A percentile compares a stretch with the other conserved stretches of the same genome.
Conservation (phyloP, 2,888 invertebrate species). For the Platypus cylindrus region DNA sequence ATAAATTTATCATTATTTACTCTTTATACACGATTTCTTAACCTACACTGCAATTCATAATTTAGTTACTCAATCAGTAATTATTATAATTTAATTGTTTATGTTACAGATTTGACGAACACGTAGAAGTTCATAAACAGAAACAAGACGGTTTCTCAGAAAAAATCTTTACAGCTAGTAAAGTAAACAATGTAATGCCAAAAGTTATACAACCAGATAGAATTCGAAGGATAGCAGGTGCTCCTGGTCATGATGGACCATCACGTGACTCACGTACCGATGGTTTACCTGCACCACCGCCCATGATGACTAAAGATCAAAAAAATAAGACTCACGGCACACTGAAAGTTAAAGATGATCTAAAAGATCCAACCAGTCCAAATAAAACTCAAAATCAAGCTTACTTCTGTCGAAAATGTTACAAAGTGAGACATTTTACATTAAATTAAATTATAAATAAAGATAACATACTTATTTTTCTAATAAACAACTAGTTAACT, state of each 20-base stretch:
- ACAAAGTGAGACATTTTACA: constrained; percentile 22
- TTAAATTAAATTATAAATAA: too few species aligned
- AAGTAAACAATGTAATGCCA: constrained; percentile 25
- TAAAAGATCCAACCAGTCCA: constrained; percentile 19
- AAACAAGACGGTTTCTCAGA: constrained; percentile 26
- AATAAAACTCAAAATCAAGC: constrained; percentile 29
- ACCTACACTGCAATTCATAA: too few species aligned
- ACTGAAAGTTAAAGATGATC: constrained; percentile 26
- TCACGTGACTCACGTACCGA: too few species aligned
- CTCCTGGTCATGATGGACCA: constrained; percentile 13
- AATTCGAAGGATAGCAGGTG: constrained; percentile 14
- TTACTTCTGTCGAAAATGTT: constrained; percentile 35
- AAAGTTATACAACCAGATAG: constrained; percentile 24
- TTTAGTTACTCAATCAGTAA: too few species aligned
- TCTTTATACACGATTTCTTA: too few species aligned
- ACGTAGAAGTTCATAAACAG: constrained; percentile 26
- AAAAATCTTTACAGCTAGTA: constrained; percentile 29
- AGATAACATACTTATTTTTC: too few species aligned
- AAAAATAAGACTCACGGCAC: not conserved
- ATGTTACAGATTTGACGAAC: constrained; percentile 24
- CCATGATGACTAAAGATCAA: not conserved
- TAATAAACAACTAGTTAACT: too few species aligned
- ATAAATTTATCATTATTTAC: too few species aligned
- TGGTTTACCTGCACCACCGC: too few species aligned
- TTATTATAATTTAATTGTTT: not conserved